Base-by-base conservation (phyloP, 2,888 invertebrate genomes). In the Heterodera filipjevi region DNA sequence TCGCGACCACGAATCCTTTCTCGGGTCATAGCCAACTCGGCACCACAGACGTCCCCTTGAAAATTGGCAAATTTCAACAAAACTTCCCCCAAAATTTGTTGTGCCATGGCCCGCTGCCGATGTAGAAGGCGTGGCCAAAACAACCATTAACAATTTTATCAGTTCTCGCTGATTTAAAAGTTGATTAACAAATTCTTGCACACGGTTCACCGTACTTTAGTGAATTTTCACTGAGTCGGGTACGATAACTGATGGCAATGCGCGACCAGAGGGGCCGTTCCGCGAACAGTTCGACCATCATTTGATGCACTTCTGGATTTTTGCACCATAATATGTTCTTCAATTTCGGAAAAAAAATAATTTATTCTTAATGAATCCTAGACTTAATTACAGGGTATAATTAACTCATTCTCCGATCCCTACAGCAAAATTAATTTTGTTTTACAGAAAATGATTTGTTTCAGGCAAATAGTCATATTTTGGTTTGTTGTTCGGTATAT, bases 231-330 rank as follows among this genome's bases (percentile, higher is more conserved):
- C 86, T 86, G 66, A 89, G 83, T 39, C 86, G 85, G 0, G 89
- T 83, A 33, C 82, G 79, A 35, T 79, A 82, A 77, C 92, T 90
- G 22, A 98, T 89, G 0, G 93, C 94, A 84, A 93, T 93, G 85
- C 93, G 93, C 0, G 95, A 94, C 95, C 96, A 96, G 83, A 98
- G 92, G 0, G 97, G 96, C 76, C 94, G 92, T 77, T 94, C 93
- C 76, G 94, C 93, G 90, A 97, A 96, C 14, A 94, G 89, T 92
- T 94, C 87, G 30, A 84, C 82, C 12, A 89, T 59, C 86, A 77
- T 35, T 14, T 82, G 80, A 77, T 87, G 88, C 8, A 86, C 84
- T 77, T 86, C 86, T 12, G 83, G 82, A 76, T 84, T 83, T 79
- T 86, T 87, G 77, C 84, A 85, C 64, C 66, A 32, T 22, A 49